phyloP scores from a whole-genome alignment of 2,113 vertebrate species.

The Bufo gargarizans region DNA sequence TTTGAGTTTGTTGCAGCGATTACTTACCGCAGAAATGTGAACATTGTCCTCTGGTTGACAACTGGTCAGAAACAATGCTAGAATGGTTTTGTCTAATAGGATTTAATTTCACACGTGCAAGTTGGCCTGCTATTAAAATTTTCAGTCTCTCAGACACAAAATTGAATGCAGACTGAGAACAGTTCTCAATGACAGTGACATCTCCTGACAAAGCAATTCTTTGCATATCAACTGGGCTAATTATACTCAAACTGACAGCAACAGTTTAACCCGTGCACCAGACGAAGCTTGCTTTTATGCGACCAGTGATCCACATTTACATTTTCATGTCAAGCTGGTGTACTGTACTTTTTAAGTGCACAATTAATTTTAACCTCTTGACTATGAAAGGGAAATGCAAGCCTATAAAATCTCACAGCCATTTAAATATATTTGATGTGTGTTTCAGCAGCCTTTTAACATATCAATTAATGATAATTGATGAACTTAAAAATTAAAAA shows the following conservation, averaged over 20 bases:
- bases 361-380: constrained; percentile 62
- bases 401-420: background rate
- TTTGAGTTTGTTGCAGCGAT: background rate
- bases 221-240: constrained; percentile 73
- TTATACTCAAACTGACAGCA: constrained; percentile 75
- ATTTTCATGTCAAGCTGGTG: constrained; percentile 69
- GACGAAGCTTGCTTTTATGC: constrained; percentile 64
- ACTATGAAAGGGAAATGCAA: background rate
- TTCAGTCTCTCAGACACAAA: constrained; percentile 72
- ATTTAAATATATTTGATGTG: constrained; percentile 2
- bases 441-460: background rate
- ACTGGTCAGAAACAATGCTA: constrained; percentile 57
- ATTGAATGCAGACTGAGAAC: constrained; percentile 68
- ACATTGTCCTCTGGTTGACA: constrained; percentile 58
- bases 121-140: constrained; percentile 74
- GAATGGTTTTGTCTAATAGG: constrained; percentile 66
- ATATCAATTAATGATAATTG: background rate
- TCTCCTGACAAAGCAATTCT: constrained; percentile 79
- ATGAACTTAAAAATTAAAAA: background rate
- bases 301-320: constrained; percentile 67
- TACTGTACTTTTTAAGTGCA: constrained; percentile 62
- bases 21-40: background rate
- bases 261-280: constrained; percentile 75
- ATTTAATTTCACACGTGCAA: constrained; percentile 71
- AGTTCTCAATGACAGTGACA: constrained; percentile 75